Base-by-base conservation (phyloP, 2,888 invertebrate species). In the Flabesymbios commensalis region DNA sequence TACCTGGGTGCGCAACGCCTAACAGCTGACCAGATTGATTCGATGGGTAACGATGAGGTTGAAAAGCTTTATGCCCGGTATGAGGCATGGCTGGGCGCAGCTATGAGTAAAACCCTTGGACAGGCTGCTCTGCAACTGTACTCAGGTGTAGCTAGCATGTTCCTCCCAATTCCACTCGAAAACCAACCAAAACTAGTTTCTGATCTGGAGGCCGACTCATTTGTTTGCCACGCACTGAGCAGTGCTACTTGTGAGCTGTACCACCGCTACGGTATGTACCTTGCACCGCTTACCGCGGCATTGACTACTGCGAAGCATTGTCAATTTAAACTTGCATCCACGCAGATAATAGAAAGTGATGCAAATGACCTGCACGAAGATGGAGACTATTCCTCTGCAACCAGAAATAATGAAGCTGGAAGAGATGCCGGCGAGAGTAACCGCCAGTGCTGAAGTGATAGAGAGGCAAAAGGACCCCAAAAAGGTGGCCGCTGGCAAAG, bases 161-260 rank as follows among this genome's bases (percentile, higher is more conserved):
- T 33, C 24, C 29, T 49, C 19, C 49, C 49, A 17, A 26, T 53
- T 2, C 53, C 53, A 2, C n/a, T 29, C 14, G 42, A 41, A 14
- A 22, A 29, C 1, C 24, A 43, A 43, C 55, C 55, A 1, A 41
- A 17, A 10, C 31, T 55, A 14, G 43, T 43, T 28, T 28, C 41
- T 14, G 55, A 55, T 29, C 43, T 43, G 7, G 55, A 55, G 31
- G 55, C 41, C 7, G 55, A 55, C 28, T 43, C 43, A 22, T 55
- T 55, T 29, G 55, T 55, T 10, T 24, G 22, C 5, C 24, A 41
- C 28, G 55, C 55, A 17, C 22, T 55, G 22, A 28, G 42, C 42
- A 33, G 53, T 22, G 22, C 28, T 22, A 24, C 24, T 14, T 31
- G 33, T 22, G 32, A 53, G 53, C 53, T 53, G 39, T 49, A 49